Evolutionary conservation across 2,797 vertebrate species (phyloP).

Genomic region (Alca torda): DNA sequence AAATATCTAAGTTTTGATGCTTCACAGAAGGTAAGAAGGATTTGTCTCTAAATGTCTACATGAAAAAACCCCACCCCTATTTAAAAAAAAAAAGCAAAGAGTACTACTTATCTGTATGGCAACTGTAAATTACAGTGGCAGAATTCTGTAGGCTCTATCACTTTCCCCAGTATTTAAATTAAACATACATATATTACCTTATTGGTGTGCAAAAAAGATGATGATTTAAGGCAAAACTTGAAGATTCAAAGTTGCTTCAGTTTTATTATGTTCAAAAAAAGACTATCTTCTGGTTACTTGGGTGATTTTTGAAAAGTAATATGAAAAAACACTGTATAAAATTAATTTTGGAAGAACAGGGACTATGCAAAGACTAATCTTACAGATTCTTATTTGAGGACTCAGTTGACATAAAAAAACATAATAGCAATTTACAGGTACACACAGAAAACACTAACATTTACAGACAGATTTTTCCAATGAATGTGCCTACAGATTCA

Average conservation of each 20-base stretch:
- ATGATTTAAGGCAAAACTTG: neutral
- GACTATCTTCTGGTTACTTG: neutral
- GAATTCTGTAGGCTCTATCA: neutral
- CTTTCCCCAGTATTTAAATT: neutral
- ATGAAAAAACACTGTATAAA: neutral
- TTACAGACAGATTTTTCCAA: slow-evolving; percentile 53
- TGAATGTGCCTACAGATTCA: slow-evolving; percentile 51
- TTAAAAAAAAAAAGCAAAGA: neutral
- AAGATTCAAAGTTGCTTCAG: neutral
- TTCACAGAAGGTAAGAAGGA: neutral
- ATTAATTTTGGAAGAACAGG: neutral
- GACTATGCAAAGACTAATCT: neutral
- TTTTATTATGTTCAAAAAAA: neutral
- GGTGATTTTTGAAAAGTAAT: neutral
- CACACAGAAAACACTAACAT: slow-evolving; percentile 40
- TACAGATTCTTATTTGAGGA: neutral
- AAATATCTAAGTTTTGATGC: neutral
- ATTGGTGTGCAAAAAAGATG: neutral
- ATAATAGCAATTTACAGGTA: neutral
- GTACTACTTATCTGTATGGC: neutral
- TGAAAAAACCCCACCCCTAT: neutral
- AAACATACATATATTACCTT: neutral
- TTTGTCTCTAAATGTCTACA: neutral
- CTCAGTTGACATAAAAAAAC: neutral
- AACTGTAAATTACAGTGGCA: neutral